Evolutionary conservation across 2,113 vertebrate genomes (phyloP).

Genomic region (Mesocricetus auratus): DNA sequence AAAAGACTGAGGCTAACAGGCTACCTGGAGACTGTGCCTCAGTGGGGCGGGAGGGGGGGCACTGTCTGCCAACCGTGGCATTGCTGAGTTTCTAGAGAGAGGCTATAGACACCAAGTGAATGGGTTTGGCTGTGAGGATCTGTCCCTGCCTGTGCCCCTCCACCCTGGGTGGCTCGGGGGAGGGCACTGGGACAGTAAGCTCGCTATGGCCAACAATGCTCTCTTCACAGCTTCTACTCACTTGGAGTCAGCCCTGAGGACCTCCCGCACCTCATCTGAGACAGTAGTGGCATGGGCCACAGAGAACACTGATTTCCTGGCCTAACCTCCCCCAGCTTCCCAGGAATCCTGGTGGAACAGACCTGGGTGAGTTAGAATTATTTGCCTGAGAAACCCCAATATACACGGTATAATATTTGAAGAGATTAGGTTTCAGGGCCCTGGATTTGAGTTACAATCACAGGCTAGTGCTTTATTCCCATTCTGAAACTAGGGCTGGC

Average conservation of each 20-base stretch:
- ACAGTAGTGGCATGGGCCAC: no score
- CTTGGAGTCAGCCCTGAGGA: neutral
- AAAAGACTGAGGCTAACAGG: neutral
- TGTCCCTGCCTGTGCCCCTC: neutral
- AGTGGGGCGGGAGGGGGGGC: no score
- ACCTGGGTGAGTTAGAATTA: neutral
- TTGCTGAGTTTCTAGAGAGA: neutral
- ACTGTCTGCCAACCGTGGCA: fast-evolving
- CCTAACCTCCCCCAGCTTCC: neutral
- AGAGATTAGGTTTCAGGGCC: neutral
- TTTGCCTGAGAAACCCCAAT: neutral
- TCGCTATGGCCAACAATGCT: neutral
- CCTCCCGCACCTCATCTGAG: neutral
- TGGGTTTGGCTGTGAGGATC: neutral
- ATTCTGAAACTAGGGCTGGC: neutral
- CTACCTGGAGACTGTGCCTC: neutral
- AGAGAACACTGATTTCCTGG: neutral
- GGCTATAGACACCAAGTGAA: neutral
- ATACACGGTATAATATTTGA: neutral
- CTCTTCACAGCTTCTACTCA: neutral
- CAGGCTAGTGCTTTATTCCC: no score
- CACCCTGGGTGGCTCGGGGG: neutral
- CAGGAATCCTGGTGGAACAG: neutral
- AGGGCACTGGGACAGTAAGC: fast-evolving
- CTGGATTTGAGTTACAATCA: neutral